phyloP scores from a whole-genome alignment of 2,113 vertebrate species.

The Asarcornis scutulata region DNA sequence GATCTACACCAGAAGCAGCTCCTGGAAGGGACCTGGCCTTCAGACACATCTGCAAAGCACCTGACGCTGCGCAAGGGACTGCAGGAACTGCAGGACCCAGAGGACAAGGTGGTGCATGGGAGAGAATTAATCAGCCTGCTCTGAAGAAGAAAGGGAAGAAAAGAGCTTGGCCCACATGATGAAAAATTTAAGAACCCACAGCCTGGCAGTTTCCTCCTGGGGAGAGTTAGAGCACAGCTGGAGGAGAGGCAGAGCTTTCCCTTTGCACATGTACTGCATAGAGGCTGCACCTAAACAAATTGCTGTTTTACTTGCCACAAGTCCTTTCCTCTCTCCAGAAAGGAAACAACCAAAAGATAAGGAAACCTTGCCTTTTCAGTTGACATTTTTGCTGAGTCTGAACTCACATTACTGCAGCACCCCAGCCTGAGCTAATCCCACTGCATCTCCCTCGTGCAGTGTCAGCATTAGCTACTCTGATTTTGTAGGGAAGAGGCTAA shows the following conservation, averaged over 20 bases:
- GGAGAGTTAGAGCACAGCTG: background rate
- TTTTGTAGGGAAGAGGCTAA: background rate
- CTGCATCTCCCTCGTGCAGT: rapidly evolving
- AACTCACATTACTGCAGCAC: background rate
- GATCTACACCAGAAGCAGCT: rapidly evolving
- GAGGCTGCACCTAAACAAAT: background rate
- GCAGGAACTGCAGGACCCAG: background rate
- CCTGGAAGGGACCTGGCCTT: background rate
- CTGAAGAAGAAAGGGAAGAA: background rate
- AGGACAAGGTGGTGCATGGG: background rate
- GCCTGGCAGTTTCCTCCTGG: conserved; percentile 13
- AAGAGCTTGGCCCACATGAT: background rate
- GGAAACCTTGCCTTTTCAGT: background rate
- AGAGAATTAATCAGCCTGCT: background rate
- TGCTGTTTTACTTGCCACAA: background rate
- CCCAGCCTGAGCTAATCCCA: background rate
- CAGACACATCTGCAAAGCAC: background rate
- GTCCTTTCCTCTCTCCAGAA: background rate
- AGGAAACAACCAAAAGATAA: background rate
- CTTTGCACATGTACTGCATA: background rate
- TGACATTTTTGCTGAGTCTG: background rate
- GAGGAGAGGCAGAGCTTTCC: background rate
- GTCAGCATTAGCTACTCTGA: background rate
- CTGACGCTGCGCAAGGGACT: rapidly evolving
- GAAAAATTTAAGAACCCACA: conserved; percentile 43